Base-by-base conservation (phyloP, 2,797 vertebrate genomes). In the Psittacula derbiana region DNA sequence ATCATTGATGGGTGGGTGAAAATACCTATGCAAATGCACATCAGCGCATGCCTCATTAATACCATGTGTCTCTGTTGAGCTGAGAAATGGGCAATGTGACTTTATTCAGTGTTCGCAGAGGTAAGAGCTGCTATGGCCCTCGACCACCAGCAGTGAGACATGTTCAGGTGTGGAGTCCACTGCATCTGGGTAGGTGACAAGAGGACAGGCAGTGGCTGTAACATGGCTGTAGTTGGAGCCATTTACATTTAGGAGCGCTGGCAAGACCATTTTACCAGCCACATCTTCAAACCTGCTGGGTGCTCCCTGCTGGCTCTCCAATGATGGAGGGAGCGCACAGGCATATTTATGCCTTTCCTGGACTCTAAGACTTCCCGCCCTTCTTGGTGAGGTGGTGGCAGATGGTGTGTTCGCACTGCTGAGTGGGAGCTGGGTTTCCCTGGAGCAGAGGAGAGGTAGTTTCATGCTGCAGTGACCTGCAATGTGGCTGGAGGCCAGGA, bases 81-180 rank as follows among this genome's bases (percentile, higher is more conserved):
- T 0, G 2, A 33, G 20, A 41, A 27, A 36, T 11, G 64, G 44
- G 14, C 2, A 1, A 11, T 5, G 18, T 30, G 47, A n/a, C 46
- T 43, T 62, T 19, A 8, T 50, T 66, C 65, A 20, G 53, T 19
- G 60, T 21, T 82, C 33, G 7, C 27, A 14, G 72, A 40, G 9
- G 1, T 12, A 5, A n/a, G 36, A 28, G 38, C 72, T 38, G 67
- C 64, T 31, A 0, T 1, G 2, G 41, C 30, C 33, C 16, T 2
- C 4, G 4, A 25, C 10, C 24, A 4, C 24, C 46, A 31, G 33
- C 17, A 14, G 17, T 4, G 53, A 75, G 62, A 65, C 8, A 2
- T 0, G 0, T 38, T 46, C 18, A 10, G 28, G 19, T 16, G 19
- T 6, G 33, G 47, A 21, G 25, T n/a, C 7, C 11, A 0, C 21